Evolutionary conservation across 2,888 invertebrate genomes (phyloP).

Genomic region (Agrochola lychnidis): DNA sequence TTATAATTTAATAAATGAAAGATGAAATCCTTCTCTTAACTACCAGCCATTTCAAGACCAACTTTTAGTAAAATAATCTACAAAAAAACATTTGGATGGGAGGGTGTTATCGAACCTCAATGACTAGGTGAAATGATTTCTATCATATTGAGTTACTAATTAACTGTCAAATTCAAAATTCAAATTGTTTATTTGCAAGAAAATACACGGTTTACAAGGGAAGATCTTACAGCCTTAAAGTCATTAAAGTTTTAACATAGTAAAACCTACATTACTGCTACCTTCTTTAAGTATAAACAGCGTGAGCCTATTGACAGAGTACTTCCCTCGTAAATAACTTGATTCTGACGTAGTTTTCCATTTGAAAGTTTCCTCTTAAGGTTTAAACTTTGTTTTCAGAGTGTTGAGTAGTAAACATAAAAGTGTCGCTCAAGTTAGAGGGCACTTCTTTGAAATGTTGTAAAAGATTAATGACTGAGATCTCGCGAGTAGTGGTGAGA

Average conservation of each 20-base stretch:
- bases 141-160: background rate
- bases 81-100: too few relatives aligned
- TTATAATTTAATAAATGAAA: too few relatives aligned
- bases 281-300: background rate
- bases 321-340: conserved; percentile 44
- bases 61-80: background rate
- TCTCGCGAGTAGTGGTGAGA: conserved; percentile 27
- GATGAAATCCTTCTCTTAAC: background rate
- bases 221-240: too few relatives aligned
- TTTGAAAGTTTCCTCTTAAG: conserved; percentile 61
- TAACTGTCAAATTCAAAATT: too few relatives aligned
- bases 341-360: conserved; percentile 57
- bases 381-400: conserved; percentile 58
- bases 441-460: conserved; percentile 62
- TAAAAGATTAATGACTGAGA: conserved; percentile 63
- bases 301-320: background rate
- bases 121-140: background rate
- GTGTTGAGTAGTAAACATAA: conserved; percentile 64
- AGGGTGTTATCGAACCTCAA: background rate
- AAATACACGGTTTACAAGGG: too few relatives aligned
- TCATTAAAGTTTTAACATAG: background rate
- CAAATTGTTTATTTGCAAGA: too few relatives aligned
- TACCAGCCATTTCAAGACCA: background rate
- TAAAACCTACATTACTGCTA: background rate
- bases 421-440: conserved; percentile 56